Evolutionary conservation across 37 sponge, comb jelly and placozoan species (phyloP).

Genomic region (Cliona cf. orientalis): DNA sequence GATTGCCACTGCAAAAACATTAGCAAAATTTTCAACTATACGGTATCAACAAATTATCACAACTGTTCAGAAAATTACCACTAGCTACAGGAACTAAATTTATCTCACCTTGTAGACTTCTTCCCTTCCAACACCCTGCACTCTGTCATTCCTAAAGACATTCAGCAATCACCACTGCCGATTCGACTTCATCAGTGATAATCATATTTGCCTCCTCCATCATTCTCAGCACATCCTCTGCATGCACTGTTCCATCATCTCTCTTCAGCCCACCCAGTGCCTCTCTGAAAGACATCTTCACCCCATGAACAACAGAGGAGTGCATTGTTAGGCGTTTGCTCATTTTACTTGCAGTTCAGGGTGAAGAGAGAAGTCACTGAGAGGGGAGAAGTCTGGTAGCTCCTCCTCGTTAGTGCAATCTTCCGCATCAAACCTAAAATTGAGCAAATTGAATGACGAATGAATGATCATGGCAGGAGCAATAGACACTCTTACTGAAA

Average conservation of each 20-base stretch:
- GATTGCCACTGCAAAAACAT: too few relatives aligned
- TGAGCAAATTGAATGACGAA: not conserved
- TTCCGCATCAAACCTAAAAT: slow-evolving; percentile 24
- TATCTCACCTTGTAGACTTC: too few relatives aligned
- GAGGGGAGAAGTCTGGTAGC: slow-evolving; percentile 29
- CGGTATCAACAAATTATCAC: too few relatives aligned
- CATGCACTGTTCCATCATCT: slow-evolving; percentile 33
- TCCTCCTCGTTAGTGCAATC: slow-evolving; percentile 11
- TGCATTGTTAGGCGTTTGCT: not conserved
- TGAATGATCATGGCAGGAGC: not conserved
- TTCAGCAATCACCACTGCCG: too few relatives aligned
- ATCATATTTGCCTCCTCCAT: slow-evolving; percentile 13
- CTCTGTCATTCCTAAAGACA: too few relatives aligned
- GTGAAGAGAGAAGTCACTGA: not conserved
- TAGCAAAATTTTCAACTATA: too few relatives aligned
- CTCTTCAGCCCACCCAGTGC: not conserved
- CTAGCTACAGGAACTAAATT: too few relatives aligned
- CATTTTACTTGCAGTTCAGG: slow-evolving; percentile 49
- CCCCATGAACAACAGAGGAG: not conserved
- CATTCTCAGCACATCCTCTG: slow-evolving; percentile 24
- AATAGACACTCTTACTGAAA: slow-evolving; percentile 66
- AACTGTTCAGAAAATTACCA: too few relatives aligned
- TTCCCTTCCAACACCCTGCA: too few relatives aligned
- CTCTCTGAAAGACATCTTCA: not conserved
- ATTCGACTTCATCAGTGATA: too few relatives aligned